Evolutionary conservation across 2,113 vertebrate species (phyloP).

Genomic region (Lanius collurio): DNA sequence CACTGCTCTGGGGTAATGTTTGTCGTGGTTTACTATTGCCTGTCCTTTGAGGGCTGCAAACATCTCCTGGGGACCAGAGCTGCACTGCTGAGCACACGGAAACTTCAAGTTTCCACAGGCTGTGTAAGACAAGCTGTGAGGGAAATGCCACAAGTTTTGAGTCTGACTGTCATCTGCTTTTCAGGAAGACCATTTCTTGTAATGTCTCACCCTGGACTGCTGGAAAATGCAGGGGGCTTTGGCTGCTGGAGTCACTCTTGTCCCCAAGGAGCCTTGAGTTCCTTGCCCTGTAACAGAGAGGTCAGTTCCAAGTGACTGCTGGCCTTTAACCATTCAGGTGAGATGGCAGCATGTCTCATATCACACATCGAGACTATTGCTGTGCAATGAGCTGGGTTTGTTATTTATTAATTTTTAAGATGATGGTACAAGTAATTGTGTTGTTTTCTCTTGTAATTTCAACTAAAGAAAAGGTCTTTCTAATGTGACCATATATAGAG

Average conservation of each 20-base stretch:
- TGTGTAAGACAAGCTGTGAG: neutral
- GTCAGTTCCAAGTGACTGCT: neutral
- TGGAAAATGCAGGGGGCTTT: fast-evolving
- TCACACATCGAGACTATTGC: neutral
- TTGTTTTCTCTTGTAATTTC: neutral
- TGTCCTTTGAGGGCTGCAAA: neutral
- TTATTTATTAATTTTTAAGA: neutral
- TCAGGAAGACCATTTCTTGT: neutral
- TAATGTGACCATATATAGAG: neutral
- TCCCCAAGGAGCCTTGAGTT: neutral
- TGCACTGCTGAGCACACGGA: neutral
- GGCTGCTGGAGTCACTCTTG: neutral
- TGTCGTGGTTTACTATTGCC: neutral
- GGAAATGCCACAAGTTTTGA: neutral
- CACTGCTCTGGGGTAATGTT: neutral
- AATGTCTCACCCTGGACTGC: neutral
- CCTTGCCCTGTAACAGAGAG: neutral
- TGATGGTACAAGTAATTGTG: neutral
- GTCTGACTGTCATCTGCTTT: neutral
- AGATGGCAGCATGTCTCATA: neutral
- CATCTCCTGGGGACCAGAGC: neutral
- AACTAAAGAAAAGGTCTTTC: neutral
- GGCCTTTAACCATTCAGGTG: neutral
- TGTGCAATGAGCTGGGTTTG: neutral
- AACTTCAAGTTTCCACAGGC: neutral